Evolutionary conservation across 2,888 invertebrate genomes (phyloP).

Genomic region (Saturnia pavonia): DNA sequence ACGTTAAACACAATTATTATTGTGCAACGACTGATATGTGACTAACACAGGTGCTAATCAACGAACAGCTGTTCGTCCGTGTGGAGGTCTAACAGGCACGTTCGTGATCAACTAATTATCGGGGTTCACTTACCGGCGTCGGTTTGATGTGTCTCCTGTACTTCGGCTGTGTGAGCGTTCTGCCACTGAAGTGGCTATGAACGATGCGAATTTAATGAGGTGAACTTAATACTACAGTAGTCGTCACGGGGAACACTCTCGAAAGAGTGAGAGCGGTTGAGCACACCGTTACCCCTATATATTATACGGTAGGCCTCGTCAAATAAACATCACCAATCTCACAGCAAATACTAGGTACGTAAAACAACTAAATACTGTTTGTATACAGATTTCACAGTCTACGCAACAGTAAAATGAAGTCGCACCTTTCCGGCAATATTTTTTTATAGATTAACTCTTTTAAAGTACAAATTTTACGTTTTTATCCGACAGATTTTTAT

Average conservation of each 20-base stretch:
- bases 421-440: constrained; percentile 31
- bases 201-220: constrained; percentile 55
- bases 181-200: constrained; percentile 77
- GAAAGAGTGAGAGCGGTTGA: constrained; percentile 60
- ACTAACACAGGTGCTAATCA: constrained; percentile 43
- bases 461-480: neutral
- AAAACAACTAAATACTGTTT: constrained; percentile 71
- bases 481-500: neutral
- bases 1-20: constrained; percentile 22
- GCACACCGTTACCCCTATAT: constrained; percentile 47
- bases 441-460: neutral
- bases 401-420: constrained; percentile 26
- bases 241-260: constrained; percentile 65
- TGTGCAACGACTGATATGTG: constrained; percentile 36
- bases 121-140: constrained; percentile 58
- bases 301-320: constrained; percentile 51
- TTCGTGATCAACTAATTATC: constrained; percentile 50
- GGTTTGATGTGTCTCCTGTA: constrained; percentile 56
- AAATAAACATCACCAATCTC: constrained; percentile 64
- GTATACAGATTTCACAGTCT: constrained; percentile 55
- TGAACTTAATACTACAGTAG: constrained; percentile 64
- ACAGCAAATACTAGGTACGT: constrained; percentile 71
- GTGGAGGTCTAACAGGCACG: constrained; percentile 32
- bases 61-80: constrained; percentile 24
- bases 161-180: constrained; percentile 57